These are phyloP conservation scores for Alaudala cheleensis DNA, from an alignment of 2,113 vertebrate genomes.

Conservation along the genomic window DNA sequence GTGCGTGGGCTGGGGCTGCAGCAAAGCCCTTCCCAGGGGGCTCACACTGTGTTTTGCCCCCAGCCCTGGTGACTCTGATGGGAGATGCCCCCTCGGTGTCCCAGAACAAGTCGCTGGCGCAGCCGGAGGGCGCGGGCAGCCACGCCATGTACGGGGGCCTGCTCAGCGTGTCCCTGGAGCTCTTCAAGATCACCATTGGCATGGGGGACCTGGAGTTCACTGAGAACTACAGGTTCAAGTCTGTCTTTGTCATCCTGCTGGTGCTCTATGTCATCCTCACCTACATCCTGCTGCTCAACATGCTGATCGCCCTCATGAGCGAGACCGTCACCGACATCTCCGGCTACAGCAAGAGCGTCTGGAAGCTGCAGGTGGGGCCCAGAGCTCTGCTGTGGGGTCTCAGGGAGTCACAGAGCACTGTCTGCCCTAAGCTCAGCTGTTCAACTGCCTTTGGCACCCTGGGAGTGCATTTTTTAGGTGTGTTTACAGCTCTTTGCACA, in stretches of 20 bases:
- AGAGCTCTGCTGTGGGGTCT: neutral
- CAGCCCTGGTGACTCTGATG: conserved; percentile 88
- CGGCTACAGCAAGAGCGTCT: conserved; percentile 83
- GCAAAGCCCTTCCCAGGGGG: neutral
- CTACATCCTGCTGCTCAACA: conserved; percentile 94
- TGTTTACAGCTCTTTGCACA: fast-evolving
- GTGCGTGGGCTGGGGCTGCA: neutral
- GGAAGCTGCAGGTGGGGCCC: conserved; percentile 90
- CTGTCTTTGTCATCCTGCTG: conserved; percentile 86
- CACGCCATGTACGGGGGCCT: conserved; percentile 73
- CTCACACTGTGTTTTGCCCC: neutral
- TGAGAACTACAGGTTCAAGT: conserved; percentile 80
- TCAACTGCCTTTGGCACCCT: neutral
- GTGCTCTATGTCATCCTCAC: conserved; percentile 93
- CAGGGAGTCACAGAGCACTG: neutral
- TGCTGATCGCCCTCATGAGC: conserved; percentile 95
- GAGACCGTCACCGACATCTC: conserved; percentile 85
- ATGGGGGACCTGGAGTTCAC: conserved; percentile 97
- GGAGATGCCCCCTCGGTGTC: conserved; percentile 32
- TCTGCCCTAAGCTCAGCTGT: neutral
- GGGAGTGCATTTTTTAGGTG: neutral
- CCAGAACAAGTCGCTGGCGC: conserved; percentile 12
- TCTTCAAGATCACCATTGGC: conserved; percentile 97
- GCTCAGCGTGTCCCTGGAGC: conserved; percentile 82
- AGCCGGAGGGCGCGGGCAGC: neutral